These are phyloP conservation scores for Leucoptera coffeella DNA, from an alignment of 2,888 invertebrate genomes.

Conservation along the genomic window DNA sequence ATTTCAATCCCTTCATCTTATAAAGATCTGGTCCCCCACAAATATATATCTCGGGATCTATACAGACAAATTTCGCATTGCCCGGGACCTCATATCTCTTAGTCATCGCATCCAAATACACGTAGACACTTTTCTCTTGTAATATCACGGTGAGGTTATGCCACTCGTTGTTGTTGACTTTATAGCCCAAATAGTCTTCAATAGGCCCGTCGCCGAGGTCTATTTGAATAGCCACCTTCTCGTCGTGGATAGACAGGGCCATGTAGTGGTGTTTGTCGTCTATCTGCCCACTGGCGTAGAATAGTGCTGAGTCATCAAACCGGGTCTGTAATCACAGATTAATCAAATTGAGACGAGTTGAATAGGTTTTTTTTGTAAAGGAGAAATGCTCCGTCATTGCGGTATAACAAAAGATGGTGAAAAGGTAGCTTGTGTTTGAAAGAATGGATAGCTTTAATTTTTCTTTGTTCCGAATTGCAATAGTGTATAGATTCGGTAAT, in stretches of 20 bases:
- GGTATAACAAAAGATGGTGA: no score
- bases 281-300: constrained; percentile 90
- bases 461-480: no score
- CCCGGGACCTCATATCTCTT: constrained; percentile 68
- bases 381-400: no score
- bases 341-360: no score
- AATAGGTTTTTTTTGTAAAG: neutral
- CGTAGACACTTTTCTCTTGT: constrained; percentile 63
- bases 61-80: constrained; percentile 62
- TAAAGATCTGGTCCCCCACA: constrained; percentile 81
- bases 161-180: constrained; percentile 73
- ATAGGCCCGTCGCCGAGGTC: constrained; percentile 80
- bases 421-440: no score
- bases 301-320: constrained; percentile 85
- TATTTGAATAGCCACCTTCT: constrained; percentile 78
- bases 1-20: constrained; percentile 76
- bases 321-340: constrained; percentile 58
- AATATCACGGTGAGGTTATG: constrained; percentile 86
- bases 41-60: constrained; percentile 91
- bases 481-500: no score
- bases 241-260: constrained; percentile 77
- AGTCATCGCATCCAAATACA: constrained; percentile 70
- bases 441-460: no score
- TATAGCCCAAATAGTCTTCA: constrained; percentile 60
- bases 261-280: constrained; percentile 85